Conservation (phyloP, 2,888 invertebrate species). For the Plagiodera versicolora region DNA sequence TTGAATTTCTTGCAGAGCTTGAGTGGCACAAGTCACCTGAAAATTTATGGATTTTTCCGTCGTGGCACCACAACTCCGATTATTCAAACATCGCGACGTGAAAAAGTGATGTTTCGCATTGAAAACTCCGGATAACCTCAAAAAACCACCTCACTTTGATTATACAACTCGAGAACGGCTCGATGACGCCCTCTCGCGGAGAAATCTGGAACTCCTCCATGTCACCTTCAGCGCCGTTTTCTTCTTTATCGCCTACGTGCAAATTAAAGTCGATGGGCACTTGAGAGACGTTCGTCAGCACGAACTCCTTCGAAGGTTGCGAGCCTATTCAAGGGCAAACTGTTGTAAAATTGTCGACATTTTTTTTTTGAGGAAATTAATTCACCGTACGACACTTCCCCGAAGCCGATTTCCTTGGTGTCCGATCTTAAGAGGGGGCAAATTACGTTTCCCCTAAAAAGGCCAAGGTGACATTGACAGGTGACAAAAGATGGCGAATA, state of each 20-base stretch:
- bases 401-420: constrained; percentile 60
- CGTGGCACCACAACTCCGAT: no score
- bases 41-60: no score
- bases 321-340: constrained; percentile 10
- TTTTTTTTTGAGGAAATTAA: no score
- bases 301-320: constrained; percentile 45
- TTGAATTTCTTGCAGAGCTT: constrained; percentile 56
- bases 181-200: constrained; percentile 57
- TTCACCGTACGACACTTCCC: constrained; percentile 60
- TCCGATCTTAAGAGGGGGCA: constrained; percentile 63
- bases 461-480: not conserved
- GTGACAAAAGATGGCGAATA: not conserved
- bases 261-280: constrained; percentile 59
- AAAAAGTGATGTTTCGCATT: no score
- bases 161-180: constrained; percentile 45
- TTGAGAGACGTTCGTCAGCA: constrained; percentile 60
- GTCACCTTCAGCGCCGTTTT: constrained; percentile 52
- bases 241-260: constrained; percentile 48
- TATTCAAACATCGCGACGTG: no score
- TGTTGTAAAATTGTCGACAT: not conserved
- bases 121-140: no score
- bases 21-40: constrained; percentile 56
- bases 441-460: constrained; percentile 64
- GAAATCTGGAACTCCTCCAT: constrained; percentile 61
- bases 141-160: not conserved